Base-by-base conservation (phyloP, 2,797 vertebrate genomes). In the Mastacembelus armatus region DNA sequence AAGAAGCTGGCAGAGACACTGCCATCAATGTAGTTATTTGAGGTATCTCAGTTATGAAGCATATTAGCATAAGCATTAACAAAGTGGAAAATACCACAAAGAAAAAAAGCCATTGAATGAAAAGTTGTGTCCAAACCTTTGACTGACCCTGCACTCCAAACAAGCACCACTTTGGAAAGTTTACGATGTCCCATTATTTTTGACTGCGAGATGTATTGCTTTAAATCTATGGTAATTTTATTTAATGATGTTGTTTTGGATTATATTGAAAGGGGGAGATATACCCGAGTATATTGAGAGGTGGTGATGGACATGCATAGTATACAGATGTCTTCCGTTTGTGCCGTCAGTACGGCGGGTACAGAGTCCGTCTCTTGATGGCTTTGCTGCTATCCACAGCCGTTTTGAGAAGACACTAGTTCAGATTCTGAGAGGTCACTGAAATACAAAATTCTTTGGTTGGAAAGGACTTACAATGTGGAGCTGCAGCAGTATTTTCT, bases 321-420 rank as follows among this genome's bases (percentile, higher is more conserved):
- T 32, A 15, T 32, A 38, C 56, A 75, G 3, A 64, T 42, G 26
- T 66, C 78, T 79, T 87, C 81, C 70, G 51, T 71, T 63, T 70
- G n/a, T n/a, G 38, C 44, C 48, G 66, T 60, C 38, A 39, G 38
- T n/a, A 3, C 18, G 21, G 38, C 54, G 60, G 72, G 65, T 65
- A 61, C 19, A 16, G 35, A 2, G 14, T 58, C 18, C 21, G 10
- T 52, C 33, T 49, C 47, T 3, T 35, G 1, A 10, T 16, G 35
- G 21, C 12, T 42, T 7, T 29, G 32, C 26, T 45, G 48, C 29
- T 16, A 22, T 19, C 58, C 21, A 29, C 36, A 18, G n/a, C 32
- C 33, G 45, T 54, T 65, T 60, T 58, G 19, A 30, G 47, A 30
- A 11, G 8, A 56, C 51, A 27, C 26, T 38, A n/a, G 39, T 32